Base-by-base conservation (phyloP, 1,140 invertebrate genomes). In the Aleiodes sp. region DNA sequence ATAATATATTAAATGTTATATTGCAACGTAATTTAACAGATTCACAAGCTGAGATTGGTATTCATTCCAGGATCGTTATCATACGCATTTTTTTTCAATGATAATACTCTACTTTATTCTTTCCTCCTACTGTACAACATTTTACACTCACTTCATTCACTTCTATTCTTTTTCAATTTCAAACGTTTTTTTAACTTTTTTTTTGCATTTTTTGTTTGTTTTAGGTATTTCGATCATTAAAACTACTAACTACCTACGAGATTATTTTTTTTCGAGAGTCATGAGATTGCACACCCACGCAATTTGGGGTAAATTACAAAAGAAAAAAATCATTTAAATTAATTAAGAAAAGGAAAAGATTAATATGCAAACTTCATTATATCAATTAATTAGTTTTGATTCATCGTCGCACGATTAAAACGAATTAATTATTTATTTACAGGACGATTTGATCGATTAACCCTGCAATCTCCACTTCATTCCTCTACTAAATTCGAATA, bases 11-110 rank as follows among this genome's bases (percentile, higher is more conserved):
- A 83, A 80, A 80, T 81, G 79, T 84, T 80, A 68, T 68, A 82
- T 81, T 84, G 83, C 80, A 85, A 83, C 71, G 76, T 83, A 83
- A 83, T 72, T 77, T 83, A 84, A 80, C 80, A 81, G 81, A 85
- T 86, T 85, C 84, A 82, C 76, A 84, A 85, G 81, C 79, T 86
- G 82, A 83, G 82, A 86, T 85, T 86, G 82, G 78, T 85, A 85
- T 83, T n/a, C 78, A 79, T 81, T 84, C 74, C 46, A 78, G 73
- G 73, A 79, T 82, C 70, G 71, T 76, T 73, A 78, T 74, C 77
- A 73, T 75, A 65, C 65, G 65, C 68, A 75, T 73, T 76, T 67
- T 83, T 10, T 46, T 16, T 52, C 21, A 52, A 33, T 68, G 43
- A 24, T 68, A 84, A 83, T 84, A 84, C 80, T 83, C 82, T 84